These are phyloP conservation scores for Deilephila porcellus DNA, from an alignment of 2,888 invertebrate genomes.

Conservation along the genomic window DNA sequence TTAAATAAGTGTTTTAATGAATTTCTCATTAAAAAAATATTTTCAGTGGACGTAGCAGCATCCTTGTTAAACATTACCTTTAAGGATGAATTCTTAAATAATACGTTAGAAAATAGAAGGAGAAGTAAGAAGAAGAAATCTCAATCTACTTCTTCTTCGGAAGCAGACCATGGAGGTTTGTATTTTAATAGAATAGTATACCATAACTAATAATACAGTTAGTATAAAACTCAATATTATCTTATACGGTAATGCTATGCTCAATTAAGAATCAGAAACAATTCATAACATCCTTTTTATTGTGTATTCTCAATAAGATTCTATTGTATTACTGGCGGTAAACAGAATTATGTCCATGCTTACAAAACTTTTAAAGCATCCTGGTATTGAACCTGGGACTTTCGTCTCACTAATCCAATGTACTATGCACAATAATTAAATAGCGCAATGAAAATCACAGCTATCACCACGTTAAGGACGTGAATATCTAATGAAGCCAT, in stretches of 20 bases:
- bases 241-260: too few relatives aligned
- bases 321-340: too few relatives aligned
- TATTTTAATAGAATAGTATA: neutral
- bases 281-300: too few relatives aligned
- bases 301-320: too few relatives aligned
- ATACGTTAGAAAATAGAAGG: neutral
- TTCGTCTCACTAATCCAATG: neutral
- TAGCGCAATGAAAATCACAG: neutral
- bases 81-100: neutral
- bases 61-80: neutral
- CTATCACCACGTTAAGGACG: neutral
- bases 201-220: too few relatives aligned
- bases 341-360: too few relatives aligned
- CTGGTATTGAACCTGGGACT: too few relatives aligned
- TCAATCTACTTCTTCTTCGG: slow-evolving; percentile 1
- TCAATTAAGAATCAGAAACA: too few relatives aligned
- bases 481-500: neutral
- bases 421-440: neutral
- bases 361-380: too few relatives aligned
- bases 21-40: too few relatives aligned
- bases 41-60: slow-evolving; percentile 3
- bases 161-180: neutral
- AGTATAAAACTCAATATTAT: too few relatives aligned
- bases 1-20: neutral
- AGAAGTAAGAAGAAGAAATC: neutral